phyloP scores from a whole-genome alignment of 2,797 vertebrate species.

The Cephalopachus bancanus region DNA sequence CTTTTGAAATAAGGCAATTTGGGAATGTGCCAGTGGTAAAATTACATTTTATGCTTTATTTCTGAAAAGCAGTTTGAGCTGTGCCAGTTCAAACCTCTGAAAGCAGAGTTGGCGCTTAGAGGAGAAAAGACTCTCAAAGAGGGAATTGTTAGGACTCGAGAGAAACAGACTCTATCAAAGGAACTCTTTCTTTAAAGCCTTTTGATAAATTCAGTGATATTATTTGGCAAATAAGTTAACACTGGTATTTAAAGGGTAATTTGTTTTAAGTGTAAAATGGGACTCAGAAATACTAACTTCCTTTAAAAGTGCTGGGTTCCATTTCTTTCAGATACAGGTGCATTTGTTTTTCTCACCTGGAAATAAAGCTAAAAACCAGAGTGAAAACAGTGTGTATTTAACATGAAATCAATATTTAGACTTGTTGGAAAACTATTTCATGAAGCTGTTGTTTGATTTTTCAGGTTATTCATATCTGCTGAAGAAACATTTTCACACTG shows the following conservation, averaged over 20 bases:
- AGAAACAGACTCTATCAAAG: not conserved
- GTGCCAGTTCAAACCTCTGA: constrained; percentile 28
- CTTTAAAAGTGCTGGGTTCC: not conserved
- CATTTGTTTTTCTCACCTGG: not conserved
- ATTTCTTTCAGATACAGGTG: not conserved
- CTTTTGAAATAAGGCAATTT: constrained; percentile 15
- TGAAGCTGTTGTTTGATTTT: constrained; percentile 11
- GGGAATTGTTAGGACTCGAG: constrained; percentile 10
- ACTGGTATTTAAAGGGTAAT: constrained; percentile 20
- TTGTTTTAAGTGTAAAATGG: constrained; percentile 9
- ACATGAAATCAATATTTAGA: not conserved
- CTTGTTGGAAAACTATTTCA: not conserved
- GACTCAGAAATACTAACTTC: not conserved
- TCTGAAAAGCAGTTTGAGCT: constrained; percentile 26
- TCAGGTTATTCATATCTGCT: constrained; percentile 91
- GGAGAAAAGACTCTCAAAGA: not conserved
- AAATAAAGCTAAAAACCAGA: constrained; percentile 29
- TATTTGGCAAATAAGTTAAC: constrained; percentile 17
- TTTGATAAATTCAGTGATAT: constrained; percentile 4
- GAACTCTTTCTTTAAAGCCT: constrained; percentile 15
- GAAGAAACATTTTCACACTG: constrained; percentile 93
- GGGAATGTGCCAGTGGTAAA: constrained; percentile 38
- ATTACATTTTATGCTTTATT: constrained; percentile 21
- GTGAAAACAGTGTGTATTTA: not conserved
- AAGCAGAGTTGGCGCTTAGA: not conserved